Evolutionary conservation across 1,140 invertebrate genomes (phyloP), one percentile per base, ranked within the genome.

Genomic region (Diplogasteroides magnus): DNA sequence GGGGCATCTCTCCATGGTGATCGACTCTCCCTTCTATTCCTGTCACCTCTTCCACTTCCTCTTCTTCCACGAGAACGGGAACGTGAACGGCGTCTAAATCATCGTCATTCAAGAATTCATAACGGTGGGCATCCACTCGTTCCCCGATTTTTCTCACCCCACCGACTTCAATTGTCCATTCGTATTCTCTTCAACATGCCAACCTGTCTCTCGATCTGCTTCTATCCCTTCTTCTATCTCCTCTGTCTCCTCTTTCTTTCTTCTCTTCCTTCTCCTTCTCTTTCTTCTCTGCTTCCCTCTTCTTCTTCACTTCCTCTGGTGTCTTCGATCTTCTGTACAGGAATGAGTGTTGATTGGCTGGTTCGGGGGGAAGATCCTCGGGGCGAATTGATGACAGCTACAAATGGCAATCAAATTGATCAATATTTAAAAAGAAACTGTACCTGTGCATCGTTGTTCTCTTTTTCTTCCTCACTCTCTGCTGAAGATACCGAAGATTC

Each of bases 321-420:
- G 70, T 72, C n/a, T 32, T 65, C 26, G 70, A 72, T n/a, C 70
- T 69, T 3, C 70, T 31, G 57, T 73, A 73, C 26, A 72, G 61
- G 69, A 74, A 72, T 19, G 68, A 31, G 68, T 72, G 70, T 1
- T 59, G 71, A 48, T 73, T 74, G 29, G 57, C 56, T 2, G 71
- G 71, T 37, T 73, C 71, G 15, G 65, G 32, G 13, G 71, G 71
- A 13, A 73, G 69, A 57, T 73, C 71, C 64, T 73, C 71, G 2
- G 61, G 23, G 13, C 63, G 59, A 15, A 73, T 70, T 0, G 71
- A 57, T n/a, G 71, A 73, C 19, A 68, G n/a, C 57, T 68, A 27
- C 23, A 61, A 61, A 13, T 13, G 55, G 23, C 15, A 23, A 23
- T 19, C 0, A 19, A 23, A 56, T n/a, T n/a, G n/a, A n/a, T n/a